Evolutionary conservation across 2,797 vertebrate genomes (phyloP).

Genomic region (Gambusia yucatana): DNA sequence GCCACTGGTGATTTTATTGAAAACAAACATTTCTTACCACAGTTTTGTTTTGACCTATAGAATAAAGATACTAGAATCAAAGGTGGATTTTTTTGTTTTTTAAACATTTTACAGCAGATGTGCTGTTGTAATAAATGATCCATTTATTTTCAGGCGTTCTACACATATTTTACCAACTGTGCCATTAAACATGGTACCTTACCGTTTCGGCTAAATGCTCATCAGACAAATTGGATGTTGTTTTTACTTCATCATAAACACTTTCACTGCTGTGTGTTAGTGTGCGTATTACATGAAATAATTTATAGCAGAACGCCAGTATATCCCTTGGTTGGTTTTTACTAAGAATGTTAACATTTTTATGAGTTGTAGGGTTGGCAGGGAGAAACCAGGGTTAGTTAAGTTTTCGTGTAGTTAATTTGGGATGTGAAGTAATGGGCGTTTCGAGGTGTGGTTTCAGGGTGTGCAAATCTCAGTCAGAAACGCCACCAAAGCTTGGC

Average conservation of each 20-base stretch:
- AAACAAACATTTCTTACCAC: background rate
- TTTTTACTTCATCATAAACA: slow-evolving; percentile 10
- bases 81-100: background rate
- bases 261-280: slow-evolving; percentile 1
- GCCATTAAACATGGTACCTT: background rate
- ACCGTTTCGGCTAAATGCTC: background rate
- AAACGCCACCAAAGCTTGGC: slow-evolving; percentile 39
- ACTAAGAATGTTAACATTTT: slow-evolving; percentile 15
- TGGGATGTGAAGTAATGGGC: slow-evolving; percentile 40
- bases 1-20: background rate
- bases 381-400: slow-evolving; percentile 37
- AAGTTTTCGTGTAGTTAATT: slow-evolving; percentile 26
- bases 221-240: background rate
- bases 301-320: slow-evolving; percentile 16
- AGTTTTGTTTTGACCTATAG: background rate
- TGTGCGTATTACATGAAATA: slow-evolving; percentile 1
- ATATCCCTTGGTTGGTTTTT: background rate
- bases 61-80: background rate
- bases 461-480: slow-evolving; percentile 53
- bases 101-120: background rate
- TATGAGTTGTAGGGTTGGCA: slow-evolving; percentile 30
- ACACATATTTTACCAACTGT: background rate
- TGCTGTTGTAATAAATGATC: background rate
- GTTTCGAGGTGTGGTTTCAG: slow-evolving; percentile 50
- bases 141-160: background rate